Evolutionary conservation across 2,797 vertebrate species (phyloP), one percentile per base, ranked within the genome.

Genomic region (Tragelaphus eurycerus): DNA sequence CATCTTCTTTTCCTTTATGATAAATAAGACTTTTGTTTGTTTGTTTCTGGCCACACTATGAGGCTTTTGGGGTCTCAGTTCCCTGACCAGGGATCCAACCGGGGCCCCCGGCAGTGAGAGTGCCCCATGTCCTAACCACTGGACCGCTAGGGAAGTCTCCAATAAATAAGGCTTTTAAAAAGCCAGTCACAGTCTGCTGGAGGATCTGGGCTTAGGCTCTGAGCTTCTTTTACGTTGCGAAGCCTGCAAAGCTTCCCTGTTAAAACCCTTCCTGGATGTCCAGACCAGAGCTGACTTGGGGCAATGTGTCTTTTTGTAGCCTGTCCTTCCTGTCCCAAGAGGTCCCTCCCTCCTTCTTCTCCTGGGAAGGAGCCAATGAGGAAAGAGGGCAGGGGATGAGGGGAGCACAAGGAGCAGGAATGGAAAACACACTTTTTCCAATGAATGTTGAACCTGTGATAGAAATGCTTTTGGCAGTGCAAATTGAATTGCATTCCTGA

Each of bases 281-380:
- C 19, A 57, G 21, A 34, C 52, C 31, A 19, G 29, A 76, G 48
- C 48, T 21, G 29, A 50, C n/a, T 21, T 62, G 3, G 50, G 6
- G 25, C 43, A 4, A 6, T 1, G 3, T 0, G 5, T 16, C 52
- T 7, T 57, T 64, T 52, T 17, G 14, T 1, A 25, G 34, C 3
- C 0, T 17, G 21, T 31, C 57, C 14, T 76, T 17, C 48, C 78
- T 81, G 17, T 17, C 78, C 31, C 50, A 21, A 52, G 31, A 52
- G 10, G 19, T 83, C 43, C 92, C 27, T n/a, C 31, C 19, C 76
- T 52, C 4, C 1, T 57, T 90, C 52, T 96, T 71, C 54, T 91
- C 27, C 62, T 90, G 55, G 78, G 84, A 52, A 82, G n/a, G 12
- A 64, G n/a, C 12, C 29, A 59, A 23, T 43, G 34, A 12, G 46